phyloP scores from a whole-genome alignment of 2,113 vertebrate genomes.

The Muntiacus muntjak region DNA sequence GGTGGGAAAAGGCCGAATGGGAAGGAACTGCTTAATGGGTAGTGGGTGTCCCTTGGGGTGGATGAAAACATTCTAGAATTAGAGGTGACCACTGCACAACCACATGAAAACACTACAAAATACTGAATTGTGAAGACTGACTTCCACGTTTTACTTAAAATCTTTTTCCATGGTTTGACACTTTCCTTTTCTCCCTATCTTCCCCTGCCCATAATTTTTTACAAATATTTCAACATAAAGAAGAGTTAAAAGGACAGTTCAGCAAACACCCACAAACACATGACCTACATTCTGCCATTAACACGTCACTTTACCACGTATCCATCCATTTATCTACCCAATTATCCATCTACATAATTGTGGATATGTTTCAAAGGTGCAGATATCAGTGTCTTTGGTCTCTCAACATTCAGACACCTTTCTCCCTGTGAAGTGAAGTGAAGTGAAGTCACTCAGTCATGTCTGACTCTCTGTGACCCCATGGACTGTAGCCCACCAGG shows the following conservation, averaged over 20 bases:
- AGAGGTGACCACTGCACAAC: not conserved
- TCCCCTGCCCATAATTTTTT: not conserved
- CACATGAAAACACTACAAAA: not conserved
- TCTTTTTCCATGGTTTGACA: not conserved
- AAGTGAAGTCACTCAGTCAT: not conserved
- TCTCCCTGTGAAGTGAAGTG: not conserved
- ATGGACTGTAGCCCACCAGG: not conserved
- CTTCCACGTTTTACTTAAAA: not conserved
- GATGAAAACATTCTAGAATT: not conserved
- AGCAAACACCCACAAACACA: not conserved
- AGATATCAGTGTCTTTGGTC: not conserved
- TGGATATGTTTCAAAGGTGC: not conserved
- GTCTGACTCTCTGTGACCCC: not conserved
- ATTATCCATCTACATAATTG: not conserved
- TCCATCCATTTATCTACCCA: not conserved
- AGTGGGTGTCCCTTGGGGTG: not conserved
- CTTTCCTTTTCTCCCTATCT: not conserved
- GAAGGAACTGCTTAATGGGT: not conserved
- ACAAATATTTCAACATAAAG: not conserved
- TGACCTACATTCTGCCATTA: not conserved
- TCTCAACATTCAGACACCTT: not conserved
- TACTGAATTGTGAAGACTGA: not conserved
- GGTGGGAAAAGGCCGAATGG: rapidly evolving
- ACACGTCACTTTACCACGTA: not conserved
- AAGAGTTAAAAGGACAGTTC: not conserved